These are phyloP conservation scores for Cecropterus lyciades DNA, from an alignment of 1,140 invertebrate genomes.

Conservation along the genomic window DNA sequence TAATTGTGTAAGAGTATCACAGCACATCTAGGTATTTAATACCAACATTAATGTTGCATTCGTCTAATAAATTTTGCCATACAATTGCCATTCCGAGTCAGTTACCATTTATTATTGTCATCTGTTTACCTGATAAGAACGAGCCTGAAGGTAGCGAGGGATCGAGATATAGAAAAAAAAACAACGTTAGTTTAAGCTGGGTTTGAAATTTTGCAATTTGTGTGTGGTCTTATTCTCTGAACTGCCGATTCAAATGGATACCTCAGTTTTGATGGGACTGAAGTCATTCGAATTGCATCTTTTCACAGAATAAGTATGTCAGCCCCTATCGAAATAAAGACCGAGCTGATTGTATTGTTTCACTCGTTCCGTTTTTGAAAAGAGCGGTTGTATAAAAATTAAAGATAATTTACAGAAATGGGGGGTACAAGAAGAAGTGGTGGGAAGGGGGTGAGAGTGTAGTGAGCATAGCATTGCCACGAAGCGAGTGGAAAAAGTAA, in stretches of 20 bases:
- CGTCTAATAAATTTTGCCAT: slow-evolving; percentile 80
- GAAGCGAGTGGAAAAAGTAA: slow-evolving; percentile 74
- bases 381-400: slow-evolving; percentile 12
- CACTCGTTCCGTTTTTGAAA: slow-evolving; percentile 29
- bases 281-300: slow-evolving; percentile 37
- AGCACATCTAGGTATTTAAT: slow-evolving; percentile 66
- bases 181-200: slow-evolving; percentile 74
- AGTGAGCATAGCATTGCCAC: slow-evolving; percentile 78
- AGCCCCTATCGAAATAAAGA: slow-evolving; percentile 29
- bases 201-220: slow-evolving; percentile 45
- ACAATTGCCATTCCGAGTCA: slow-evolving; percentile 79
- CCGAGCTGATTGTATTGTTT: slow-evolving; percentile 9
- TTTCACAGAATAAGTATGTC: slow-evolving; percentile 35
- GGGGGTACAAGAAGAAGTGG: slow-evolving; percentile 44
- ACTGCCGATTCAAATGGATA: slow-evolving; percentile 29
- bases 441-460: slow-evolving; percentile 51
- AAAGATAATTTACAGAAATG: slow-evolving; percentile 34
- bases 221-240: slow-evolving; percentile 33
- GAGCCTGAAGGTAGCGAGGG: slow-evolving; percentile 88
- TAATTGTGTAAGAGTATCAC: slow-evolving; percentile 59
- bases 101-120: slow-evolving; percentile 67
- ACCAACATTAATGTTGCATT: slow-evolving; percentile 66
- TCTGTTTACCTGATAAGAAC: slow-evolving; percentile 89
- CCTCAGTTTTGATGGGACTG: background rate
- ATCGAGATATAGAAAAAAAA: slow-evolving; percentile 78